These are phyloP conservation scores for Zeugodacus cucurbitae DNA, from an alignment of 1,140 invertebrate genomes.

Conservation along the genomic window DNA sequence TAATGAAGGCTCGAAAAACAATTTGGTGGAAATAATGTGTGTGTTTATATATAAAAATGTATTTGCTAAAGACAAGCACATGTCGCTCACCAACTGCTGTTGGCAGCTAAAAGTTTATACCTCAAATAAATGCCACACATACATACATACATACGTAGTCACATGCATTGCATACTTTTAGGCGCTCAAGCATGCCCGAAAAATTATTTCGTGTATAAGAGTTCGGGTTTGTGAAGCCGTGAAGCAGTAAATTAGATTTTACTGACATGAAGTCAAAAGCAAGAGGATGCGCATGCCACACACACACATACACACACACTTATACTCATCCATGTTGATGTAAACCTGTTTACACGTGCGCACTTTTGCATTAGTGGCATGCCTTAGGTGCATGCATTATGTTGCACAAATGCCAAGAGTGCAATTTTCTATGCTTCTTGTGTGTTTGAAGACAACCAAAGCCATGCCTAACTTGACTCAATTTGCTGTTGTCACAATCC, in stretches of 20 bases:
- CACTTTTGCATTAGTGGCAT: background rate
- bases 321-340: background rate
- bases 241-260: constrained; percentile 39
- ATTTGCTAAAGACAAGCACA: background rate
- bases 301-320: background rate
- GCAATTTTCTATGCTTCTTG: constrained; percentile 12
- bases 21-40: background rate
- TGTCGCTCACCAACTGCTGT: background rate
- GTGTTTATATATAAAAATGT: background rate
- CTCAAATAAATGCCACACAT: background rate
- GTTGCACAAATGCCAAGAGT: constrained; percentile 22
- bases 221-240: background rate
- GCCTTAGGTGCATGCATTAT: constrained; percentile 6
- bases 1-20: constrained; percentile 5
- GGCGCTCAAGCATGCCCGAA: background rate
- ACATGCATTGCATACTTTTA: background rate
- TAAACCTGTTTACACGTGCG: background rate
- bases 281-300: background rate
- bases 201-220: background rate
- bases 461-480: background rate
- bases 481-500: background rate
- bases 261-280: constrained; percentile 25
- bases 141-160: background rate
- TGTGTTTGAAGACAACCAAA: background rate
- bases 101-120: background rate